Evolutionary conservation across 1,140 invertebrate species (phyloP).

Genomic region (Ostrea denselamellosa): DNA sequence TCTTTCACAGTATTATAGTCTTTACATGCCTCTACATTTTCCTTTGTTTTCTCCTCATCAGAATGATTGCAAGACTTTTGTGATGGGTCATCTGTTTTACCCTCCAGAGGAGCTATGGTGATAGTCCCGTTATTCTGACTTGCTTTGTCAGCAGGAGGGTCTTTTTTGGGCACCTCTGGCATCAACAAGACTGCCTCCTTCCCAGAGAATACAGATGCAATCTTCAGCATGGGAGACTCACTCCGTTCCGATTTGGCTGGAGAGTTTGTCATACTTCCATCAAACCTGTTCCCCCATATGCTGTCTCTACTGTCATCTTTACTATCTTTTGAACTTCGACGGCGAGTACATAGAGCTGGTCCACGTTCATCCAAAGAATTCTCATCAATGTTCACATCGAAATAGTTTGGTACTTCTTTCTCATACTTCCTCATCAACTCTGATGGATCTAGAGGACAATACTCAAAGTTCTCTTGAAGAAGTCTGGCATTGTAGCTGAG

Average conservation of each 20-base stretch:
- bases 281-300: constrained; percentile 26
- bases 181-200: constrained; percentile 12
- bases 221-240: constrained; percentile 12
- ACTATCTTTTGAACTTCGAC: constrained; percentile 50
- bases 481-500: constrained; percentile 55
- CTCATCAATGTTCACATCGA: constrained; percentile 46
- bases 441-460: constrained; percentile 40
- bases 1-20: background rate
- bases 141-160: background rate
- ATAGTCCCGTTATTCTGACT: background rate
- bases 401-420: constrained; percentile 32
- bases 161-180: background rate
- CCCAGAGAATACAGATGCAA: background rate
- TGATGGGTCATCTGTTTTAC: background rate
- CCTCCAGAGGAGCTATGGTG: background rate
- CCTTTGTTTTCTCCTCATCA: background rate
- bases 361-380: constrained; percentile 31
- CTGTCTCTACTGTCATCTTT: constrained; percentile 18
- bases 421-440: constrained; percentile 44
- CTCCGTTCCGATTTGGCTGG: constrained; percentile 21
- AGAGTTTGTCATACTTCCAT: constrained; percentile 22
- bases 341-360: constrained; percentile 49
- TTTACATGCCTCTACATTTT: constrained; percentile 11
- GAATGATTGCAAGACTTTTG: background rate
- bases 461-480: constrained; percentile 50